These are phyloP conservation scores for Antennarius striatus DNA, from an alignment of 2,113 vertebrate genomes.

Conservation along the genomic window DNA sequence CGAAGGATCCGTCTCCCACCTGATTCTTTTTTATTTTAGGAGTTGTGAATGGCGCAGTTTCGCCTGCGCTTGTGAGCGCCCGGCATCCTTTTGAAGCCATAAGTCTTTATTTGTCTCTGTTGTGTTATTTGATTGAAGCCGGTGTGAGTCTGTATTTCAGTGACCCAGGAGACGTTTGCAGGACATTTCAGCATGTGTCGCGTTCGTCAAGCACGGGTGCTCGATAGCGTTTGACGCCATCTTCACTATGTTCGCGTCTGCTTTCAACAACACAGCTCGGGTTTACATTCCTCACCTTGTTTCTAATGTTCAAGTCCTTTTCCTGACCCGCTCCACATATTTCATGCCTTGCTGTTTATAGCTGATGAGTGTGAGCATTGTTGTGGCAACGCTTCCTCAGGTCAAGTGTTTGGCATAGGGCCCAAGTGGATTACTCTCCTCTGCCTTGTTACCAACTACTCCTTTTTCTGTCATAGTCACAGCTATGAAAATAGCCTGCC, in stretches of 20 bases:
- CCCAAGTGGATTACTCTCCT: slow-evolving; percentile 59
- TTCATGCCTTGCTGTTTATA: slow-evolving; percentile 62
- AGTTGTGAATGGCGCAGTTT: neutral
- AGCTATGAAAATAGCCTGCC: slow-evolving; percentile 20
- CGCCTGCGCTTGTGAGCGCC: neutral
- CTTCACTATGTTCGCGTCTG: slow-evolving; percentile 36
- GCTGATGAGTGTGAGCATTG: slow-evolving; percentile 60
- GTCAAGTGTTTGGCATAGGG: slow-evolving; percentile 46
- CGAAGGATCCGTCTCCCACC: slow-evolving; percentile 29
- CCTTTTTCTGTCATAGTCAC: slow-evolving; percentile 35
- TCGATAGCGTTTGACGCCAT: slow-evolving; percentile 11
- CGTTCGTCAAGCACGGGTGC: neutral
- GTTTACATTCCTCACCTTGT: slow-evolving; percentile 68
- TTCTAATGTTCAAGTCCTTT: slow-evolving; percentile 55
- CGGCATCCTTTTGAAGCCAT: neutral
- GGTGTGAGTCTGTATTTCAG: slow-evolving; percentile 4
- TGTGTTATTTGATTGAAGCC: neutral
- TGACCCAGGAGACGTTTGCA: neutral
- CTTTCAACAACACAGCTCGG: slow-evolving; percentile 35
- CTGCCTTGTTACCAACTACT: slow-evolving; percentile 40
- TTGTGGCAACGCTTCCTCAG: slow-evolving; percentile 61
- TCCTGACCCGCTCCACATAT: slow-evolving; percentile 60
- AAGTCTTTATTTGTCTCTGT: slow-evolving; percentile 9
- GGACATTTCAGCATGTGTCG: slow-evolving; percentile 9
- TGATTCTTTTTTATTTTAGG: neutral